Evolutionary conservation across 2,888 invertebrate genomes (phyloP).

Genomic region (Ectemnius continuus): DNA sequence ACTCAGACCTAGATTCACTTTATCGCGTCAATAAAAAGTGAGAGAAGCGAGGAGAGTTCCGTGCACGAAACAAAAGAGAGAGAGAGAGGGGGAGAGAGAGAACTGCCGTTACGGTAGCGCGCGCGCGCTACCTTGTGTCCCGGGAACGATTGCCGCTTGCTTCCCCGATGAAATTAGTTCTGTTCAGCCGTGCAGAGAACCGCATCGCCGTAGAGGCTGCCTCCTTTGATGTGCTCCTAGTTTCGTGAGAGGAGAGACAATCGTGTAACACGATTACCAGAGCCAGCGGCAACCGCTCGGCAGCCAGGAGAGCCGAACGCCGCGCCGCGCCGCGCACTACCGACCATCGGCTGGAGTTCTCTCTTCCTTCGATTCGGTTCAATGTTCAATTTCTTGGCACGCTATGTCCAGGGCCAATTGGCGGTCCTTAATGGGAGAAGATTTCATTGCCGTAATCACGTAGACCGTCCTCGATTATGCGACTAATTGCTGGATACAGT

Average conservation of each 20-base stretch:
- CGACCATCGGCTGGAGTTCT: conserved; percentile 8
- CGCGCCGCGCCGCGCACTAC: no score
- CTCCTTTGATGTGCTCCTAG: conserved; percentile 56
- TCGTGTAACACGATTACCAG: conserved; percentile 57
- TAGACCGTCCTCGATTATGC: conserved; percentile 5
- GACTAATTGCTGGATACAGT: background rate
- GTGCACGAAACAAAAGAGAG: conserved; percentile 4
- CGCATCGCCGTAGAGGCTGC: conserved; percentile 50
- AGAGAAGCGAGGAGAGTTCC: background rate
- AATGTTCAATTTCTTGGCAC: conserved; percentile 50
- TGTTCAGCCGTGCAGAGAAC: conserved; percentile 53
- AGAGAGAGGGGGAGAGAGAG: conserved; percentile 9
- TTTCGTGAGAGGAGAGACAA: conserved; percentile 54
- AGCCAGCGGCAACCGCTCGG: background rate
- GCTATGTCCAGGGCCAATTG: conserved; percentile 18
- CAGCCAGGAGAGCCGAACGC: no score
- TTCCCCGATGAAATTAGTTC: conserved; percentile 52
- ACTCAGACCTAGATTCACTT: no score
- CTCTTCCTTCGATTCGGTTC: conserved; percentile 30
- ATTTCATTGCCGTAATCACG: conserved; percentile 16
- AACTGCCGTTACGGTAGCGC: conserved; percentile 5
- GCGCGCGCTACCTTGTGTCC: conserved; percentile 32
- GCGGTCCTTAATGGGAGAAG: conserved; percentile 15
- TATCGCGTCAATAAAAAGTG: no score
- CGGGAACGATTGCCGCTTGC: conserved; percentile 40